phyloP scores from a whole-genome alignment of 2,113 vertebrate species.

The Dicerorhinus sumatrensis region DNA sequence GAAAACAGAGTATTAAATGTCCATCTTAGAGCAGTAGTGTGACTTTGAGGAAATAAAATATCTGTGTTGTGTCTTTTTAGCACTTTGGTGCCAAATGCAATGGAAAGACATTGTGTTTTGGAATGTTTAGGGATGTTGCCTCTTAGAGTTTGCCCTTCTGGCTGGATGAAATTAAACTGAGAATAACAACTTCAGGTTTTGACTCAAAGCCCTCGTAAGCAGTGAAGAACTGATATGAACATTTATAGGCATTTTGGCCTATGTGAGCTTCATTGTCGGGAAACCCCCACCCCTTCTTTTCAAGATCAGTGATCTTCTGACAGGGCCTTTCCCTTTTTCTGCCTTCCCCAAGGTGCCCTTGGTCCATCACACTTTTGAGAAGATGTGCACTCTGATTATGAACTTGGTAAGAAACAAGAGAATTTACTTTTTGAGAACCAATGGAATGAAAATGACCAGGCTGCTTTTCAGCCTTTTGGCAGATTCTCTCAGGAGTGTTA shows the following conservation, averaged over 20 bases:
- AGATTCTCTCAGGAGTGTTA: not conserved
- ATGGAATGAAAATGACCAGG: not conserved
- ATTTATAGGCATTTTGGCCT: not conserved
- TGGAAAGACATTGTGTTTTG: constrained; percentile 38
- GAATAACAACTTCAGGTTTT: constrained; percentile 33
- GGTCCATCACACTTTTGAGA: not conserved
- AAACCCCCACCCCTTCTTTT: not conserved
- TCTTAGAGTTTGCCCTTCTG: constrained; percentile 37
- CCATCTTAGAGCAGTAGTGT: not conserved
- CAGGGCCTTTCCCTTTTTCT: not conserved
- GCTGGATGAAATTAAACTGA: constrained; percentile 20
- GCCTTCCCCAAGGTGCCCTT: not conserved
- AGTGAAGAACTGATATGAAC: not conserved
- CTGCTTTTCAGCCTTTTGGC: not conserved
- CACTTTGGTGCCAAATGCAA: not conserved
- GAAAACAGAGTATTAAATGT: constrained; percentile 10
- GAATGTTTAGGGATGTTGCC: not conserved
- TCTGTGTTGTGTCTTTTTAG: constrained; percentile 28
- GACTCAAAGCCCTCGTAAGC: not conserved
- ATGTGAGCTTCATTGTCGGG: not conserved
- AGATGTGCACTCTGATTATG: not conserved
- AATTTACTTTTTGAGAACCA: not conserved
- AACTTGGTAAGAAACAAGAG: not conserved
- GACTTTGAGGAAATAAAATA: constrained; percentile 6
- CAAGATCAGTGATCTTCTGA: not conserved